Evolutionary conservation across 2,888 invertebrate genomes (phyloP).

Genomic region (Andrena chrysosceles): DNA sequence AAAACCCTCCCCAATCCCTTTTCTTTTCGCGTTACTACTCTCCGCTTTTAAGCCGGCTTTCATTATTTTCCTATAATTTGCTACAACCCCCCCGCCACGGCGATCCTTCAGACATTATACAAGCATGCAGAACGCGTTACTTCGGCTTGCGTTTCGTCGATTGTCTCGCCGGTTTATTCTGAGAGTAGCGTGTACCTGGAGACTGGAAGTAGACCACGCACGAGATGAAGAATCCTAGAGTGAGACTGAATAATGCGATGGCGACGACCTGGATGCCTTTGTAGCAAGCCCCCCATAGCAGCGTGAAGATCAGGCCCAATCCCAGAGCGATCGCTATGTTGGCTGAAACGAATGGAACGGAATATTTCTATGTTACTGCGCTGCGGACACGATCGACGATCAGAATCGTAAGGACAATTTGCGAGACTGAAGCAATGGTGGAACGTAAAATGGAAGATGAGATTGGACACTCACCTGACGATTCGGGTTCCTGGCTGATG

Average conservation of each 20-base stretch:
- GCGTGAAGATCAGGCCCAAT: not conserved
- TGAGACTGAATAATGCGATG: constrained; percentile 86
- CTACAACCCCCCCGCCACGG: constrained; percentile 73
- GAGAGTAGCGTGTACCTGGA: constrained; percentile 86
- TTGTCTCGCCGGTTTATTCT: constrained; percentile 42
- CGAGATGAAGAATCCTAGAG: constrained; percentile 88
- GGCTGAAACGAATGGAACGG: constrained; percentile 22
- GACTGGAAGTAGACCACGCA: constrained; percentile 87
- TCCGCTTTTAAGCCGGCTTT: constrained; percentile 81
- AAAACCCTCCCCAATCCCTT: constrained; percentile 16
- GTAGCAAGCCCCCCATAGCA: not conserved
- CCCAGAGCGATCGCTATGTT: not conserved
- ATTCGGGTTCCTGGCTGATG: not conserved
- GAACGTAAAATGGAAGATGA: too few species aligned
- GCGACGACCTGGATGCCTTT: fast-evolving
- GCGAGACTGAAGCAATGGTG: too few species aligned
- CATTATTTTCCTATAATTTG: constrained; percentile 84
- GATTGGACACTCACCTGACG: not conserved
- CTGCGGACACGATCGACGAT: not conserved
- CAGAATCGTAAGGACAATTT: too few species aligned
- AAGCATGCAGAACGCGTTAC: constrained; percentile 42
- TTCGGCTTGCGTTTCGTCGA: constrained; percentile 49
- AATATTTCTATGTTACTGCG: not conserved
- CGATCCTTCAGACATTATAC: constrained; percentile 21
- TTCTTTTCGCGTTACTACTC: constrained; percentile 55